These are phyloP conservation scores for Trichogramma pretiosum DNA, from an alignment of 1,140 invertebrate species.

Conservation along the genomic window DNA sequence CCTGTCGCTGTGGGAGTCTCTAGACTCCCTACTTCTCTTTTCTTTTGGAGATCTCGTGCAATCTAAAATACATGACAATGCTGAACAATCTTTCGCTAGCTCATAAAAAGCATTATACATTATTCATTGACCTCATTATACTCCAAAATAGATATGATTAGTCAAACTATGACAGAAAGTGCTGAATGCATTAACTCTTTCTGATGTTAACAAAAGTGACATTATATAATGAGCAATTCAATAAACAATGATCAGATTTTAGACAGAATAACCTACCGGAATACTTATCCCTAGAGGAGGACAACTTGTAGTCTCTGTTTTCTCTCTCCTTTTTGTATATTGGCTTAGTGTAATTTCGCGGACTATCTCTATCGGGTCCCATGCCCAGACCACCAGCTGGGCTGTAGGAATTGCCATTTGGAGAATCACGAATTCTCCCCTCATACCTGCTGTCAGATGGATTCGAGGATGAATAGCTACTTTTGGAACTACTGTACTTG, in stretches of 20 bases:
- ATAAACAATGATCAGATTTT: background rate
- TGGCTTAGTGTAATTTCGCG: constrained; percentile 64
- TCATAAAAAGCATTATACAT: background rate
- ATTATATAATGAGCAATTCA: background rate
- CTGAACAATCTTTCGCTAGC: background rate
- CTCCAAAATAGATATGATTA: too few species aligned
- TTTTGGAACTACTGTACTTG: constrained; percentile 65
- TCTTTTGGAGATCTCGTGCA: constrained; percentile 74
- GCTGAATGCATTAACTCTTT: too few species aligned
- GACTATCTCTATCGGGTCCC: constrained; percentile 57
- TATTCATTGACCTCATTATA: too few species aligned
- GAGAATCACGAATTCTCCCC: constrained; percentile 61
- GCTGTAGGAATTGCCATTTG: constrained; percentile 65
- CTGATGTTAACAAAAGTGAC: background rate
- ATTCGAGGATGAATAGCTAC: constrained; percentile 50
- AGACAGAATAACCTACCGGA: constrained; percentile 46
- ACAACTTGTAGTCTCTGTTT: constrained; percentile 76
- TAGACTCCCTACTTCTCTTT: constrained; percentile 65
- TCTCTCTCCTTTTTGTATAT: constrained; percentile 85
- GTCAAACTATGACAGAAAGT: too few species aligned
- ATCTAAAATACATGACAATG: constrained; percentile 45
- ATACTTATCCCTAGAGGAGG: constrained; percentile 74
- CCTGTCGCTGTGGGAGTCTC: constrained; percentile 71
- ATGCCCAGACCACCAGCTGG: constrained; percentile 51
- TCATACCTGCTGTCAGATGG: constrained; percentile 47